Conservation (phyloP, 2,888 invertebrate genomes). For the Cactoblastis cactorum region DNA sequence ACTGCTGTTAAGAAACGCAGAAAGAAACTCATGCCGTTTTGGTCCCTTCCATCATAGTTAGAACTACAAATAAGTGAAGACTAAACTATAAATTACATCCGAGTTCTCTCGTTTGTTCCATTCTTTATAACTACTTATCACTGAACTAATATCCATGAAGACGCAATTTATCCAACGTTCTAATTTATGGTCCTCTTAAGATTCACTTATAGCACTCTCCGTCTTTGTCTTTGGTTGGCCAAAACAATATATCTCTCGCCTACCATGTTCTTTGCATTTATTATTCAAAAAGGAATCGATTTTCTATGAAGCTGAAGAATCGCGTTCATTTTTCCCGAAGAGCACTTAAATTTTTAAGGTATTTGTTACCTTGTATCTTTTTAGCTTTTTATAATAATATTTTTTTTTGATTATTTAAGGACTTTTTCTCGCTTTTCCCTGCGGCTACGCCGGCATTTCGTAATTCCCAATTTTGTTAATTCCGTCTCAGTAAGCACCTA, state of each 20-base stretch:
- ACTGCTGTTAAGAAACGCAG: no score
- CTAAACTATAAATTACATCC: background rate
- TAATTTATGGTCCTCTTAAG: conserved; percentile 12
- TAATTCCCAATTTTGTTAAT: no score
- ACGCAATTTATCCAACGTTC: conserved; percentile 5
- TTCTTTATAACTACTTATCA: conserved; percentile 2
- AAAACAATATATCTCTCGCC: conserved; percentile 6
- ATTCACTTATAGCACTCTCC: conserved; percentile 8
- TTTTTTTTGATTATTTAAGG: no score
- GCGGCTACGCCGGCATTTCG: no score
- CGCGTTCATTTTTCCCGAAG: background rate
- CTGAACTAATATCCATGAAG: conserved; percentile 6
- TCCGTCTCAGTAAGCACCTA: no score
- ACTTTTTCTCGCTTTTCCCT: no score
- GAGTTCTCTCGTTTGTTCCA: background rate
- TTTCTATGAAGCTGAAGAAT: conserved; percentile 3
- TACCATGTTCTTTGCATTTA: background rate
- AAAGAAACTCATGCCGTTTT: no score
- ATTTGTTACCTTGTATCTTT: background rate
- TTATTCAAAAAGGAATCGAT: conserved; percentile 7
- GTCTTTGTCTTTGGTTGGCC: conserved; percentile 10
- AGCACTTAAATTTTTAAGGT: background rate
- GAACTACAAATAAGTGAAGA: no score
- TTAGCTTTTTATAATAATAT: background rate
- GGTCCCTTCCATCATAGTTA: no score